Percentiles rank a stretch among this genome's conserved stretches.
Conservation (phyloP, 2,113 vertebrate species). For the Amphilophus citrinellus region DNA sequence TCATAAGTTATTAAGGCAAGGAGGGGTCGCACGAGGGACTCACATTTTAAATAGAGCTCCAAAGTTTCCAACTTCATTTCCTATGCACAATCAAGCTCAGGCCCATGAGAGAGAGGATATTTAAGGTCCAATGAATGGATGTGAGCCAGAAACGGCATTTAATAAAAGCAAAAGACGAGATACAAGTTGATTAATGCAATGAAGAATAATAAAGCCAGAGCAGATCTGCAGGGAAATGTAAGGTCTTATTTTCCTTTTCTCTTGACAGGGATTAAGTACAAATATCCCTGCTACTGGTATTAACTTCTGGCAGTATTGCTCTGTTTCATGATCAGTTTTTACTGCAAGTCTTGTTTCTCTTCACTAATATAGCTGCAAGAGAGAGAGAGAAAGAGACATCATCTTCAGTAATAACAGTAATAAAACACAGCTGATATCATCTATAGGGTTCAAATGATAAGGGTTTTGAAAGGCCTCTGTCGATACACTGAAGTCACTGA, state of each 20-base stretch:
- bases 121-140: slow-evolving; percentile 78
- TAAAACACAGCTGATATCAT: slow-evolving; percentile 55
- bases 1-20: slow-evolving; percentile 74
- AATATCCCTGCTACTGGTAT: slow-evolving; percentile 64
- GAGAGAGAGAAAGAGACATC: slow-evolving; percentile 17
- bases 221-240: slow-evolving; percentile 72
- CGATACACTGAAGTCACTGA: neutral
- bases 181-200: slow-evolving; percentile 73
- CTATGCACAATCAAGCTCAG: slow-evolving; percentile 78
- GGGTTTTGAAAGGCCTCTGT: slow-evolving; percentile 30
- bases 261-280: slow-evolving; percentile 71
- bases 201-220: slow-evolving; percentile 65
- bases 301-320: slow-evolving; percentile 58
- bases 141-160: slow-evolving; percentile 74
- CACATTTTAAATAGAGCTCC: slow-evolving; percentile 77
- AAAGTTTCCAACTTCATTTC: slow-evolving; percentile 80
- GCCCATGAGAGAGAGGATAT: slow-evolving; percentile 74
- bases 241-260: slow-evolving; percentile 64
- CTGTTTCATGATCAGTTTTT: slow-evolving; percentile 59
- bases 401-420: slow-evolving; percentile 48
- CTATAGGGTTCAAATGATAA: slow-evolving; percentile 39
- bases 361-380: slow-evolving; percentile 36
- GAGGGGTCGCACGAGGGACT: slow-evolving; percentile 70
- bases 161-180: slow-evolving; percentile 75
- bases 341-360: slow-evolving; percentile 26